Evolutionary conservation across 2,888 invertebrate species (phyloP), one percentile per base, ranked within the genome.

Genomic region (Lithosia quadra): DNA sequence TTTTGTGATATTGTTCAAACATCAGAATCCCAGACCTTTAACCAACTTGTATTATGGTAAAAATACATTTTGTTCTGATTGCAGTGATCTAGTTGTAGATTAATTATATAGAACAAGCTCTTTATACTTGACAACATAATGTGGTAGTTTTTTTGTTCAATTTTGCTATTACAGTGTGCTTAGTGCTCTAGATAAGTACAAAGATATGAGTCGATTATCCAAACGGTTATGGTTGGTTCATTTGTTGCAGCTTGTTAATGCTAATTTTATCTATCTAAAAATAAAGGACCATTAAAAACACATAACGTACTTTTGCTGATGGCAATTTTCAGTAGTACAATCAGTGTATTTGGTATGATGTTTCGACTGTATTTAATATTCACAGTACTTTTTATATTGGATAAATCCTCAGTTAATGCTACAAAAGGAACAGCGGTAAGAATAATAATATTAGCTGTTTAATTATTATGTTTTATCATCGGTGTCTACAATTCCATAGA

Each of bases 341-440:
- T 21, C 11, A n/a, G 13, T 2, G 5, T 60, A 39, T 22, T 22
- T 22, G 36, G 11, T 60, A 60, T 60, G 34, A 58, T 58, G 58
- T 18, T 56, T 3, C 55, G 34, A 22, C 24, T 10, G n/a, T 21
- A n/a, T 15, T 55, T 59, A 56, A 56, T 56, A 33, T 65, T 65
- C 18, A 22, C 28, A 57, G 22, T 28, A 43, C n/a, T 28, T 58
- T 56, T 22, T 10, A 5, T 10, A 28, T 36, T 63, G 0, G 3
- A 33, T 28, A 33, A 10, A 21, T 33, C 7, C 33, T 53, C 28
- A 2, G 21, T 49, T 63, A 21, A 33, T 21, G 49, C 49, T 21
- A n/a, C 21, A 21, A 63, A 63, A 49, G 63, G 13, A 18, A 53
- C 49, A 5, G 43, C 57, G 18, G 67, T 67, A 67, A 67, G 67